Evolutionary conservation across 2,888 invertebrate genomes (phyloP), one percentile per base, ranked within the genome.

Genomic region (Scrobipalpa costella): DNA sequence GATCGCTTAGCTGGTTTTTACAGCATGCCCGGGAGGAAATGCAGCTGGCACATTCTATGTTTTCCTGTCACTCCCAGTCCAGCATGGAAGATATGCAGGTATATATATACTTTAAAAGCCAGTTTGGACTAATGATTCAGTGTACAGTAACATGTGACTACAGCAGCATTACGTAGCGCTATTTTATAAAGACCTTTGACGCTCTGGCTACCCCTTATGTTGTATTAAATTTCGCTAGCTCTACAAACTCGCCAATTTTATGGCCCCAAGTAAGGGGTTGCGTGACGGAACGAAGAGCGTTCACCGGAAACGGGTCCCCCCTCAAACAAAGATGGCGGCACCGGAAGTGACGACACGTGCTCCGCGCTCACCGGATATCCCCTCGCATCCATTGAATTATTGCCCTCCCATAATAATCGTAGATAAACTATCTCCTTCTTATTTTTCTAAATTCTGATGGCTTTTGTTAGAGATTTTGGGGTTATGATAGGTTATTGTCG

Each of bases 341-440:
- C 83, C 88, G 90, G 90, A 90, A 83, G 76, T 72, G 72, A 79
- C 71, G 90, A 91, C 90, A 91, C 90, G 90, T 91, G 90, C 90
- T 91, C 81, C 73, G 72, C 73, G 76, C 84, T 77, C 88, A 76
- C 87, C 88, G 90, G 90, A 91, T 76, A 78, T 90, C 90, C 88
- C 73, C 82, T 80, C 80, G 79, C 82, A 78, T 77, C 86, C 87
- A 86, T 87, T 90, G 89, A 89, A 84, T 89, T 90, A 90, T 89
- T 84, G 84, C 84, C 74, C 66, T 76, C 80, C 78, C 75, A 80
- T 80, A 79, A 80, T 78, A 75, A 73, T 74, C 68, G 66, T 71
- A 69, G 61, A 50, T 61, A 50, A 64, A 62, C 55, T 66, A 61
- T 66, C 61, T 65, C 44, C 61, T 59, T 59, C 65, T 34, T 47